These are phyloP conservation scores for Luehdorfia chinensis DNA, from an alignment of 1,140 invertebrate species.

Conservation along the genomic window DNA sequence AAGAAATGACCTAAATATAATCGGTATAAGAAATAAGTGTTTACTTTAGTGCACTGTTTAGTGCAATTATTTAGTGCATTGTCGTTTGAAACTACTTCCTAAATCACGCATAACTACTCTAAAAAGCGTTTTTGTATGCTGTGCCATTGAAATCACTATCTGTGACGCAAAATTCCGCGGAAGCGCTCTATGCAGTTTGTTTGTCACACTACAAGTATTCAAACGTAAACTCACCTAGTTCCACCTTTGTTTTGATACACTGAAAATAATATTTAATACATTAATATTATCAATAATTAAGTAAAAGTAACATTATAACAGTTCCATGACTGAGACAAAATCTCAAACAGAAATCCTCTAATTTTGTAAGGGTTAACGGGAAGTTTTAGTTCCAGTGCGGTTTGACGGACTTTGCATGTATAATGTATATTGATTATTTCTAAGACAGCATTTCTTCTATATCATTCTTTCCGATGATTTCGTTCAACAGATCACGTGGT, in stretches of 20 bases:
- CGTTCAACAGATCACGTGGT: no score
- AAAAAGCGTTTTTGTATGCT: slow-evolving; percentile 1
- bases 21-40: neutral
- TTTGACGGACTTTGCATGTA: no score
- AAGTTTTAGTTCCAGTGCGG: no score
- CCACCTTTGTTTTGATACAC: slow-evolving; percentile 69
- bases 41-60: neutral
- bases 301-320: no score
- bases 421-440: no score
- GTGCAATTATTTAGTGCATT: neutral
- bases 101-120: neutral
- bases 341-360: no score
- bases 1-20: no score
- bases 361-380: no score
- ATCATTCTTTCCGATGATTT: no score
- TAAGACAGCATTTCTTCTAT: no score
- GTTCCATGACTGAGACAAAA: no score
- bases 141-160: neutral
- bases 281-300: no score
- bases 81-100: neutral
- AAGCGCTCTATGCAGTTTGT: slow-evolving; percentile 11
- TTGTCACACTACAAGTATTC: slow-evolving; percentile 15
- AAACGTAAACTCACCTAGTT: slow-evolving; percentile 61
- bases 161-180: neutral
- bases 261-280: slow-evolving; percentile 63